phyloP scores from a whole-genome alignment of 2,797 vertebrate genomes.

The Melanotaenia pygmaea region DNA sequence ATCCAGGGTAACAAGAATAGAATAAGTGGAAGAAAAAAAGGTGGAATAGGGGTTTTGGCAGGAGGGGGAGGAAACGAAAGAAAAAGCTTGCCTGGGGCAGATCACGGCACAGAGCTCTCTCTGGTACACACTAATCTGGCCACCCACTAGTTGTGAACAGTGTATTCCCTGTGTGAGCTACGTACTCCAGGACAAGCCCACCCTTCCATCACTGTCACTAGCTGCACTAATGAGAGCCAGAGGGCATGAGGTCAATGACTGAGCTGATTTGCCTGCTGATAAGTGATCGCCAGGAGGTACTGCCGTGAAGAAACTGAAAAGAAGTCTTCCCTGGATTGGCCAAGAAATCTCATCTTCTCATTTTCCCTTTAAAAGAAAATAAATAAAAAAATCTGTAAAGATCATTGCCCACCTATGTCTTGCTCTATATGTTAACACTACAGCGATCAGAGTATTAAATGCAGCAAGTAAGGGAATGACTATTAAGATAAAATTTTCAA shows the following conservation, averaged over 20 bases:
- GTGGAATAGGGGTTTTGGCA: conserved; percentile 34
- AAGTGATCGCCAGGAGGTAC: conserved; percentile 72
- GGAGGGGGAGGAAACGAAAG: conserved; percentile 23
- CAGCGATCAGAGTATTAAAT: conserved; percentile 22
- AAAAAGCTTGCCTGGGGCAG: conserved; percentile 66
- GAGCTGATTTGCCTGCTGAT: conserved; percentile 91
- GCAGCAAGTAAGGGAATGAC: conserved; percentile 22
- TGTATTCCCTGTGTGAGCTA: conserved; percentile 81
- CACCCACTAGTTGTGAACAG: conserved; percentile 84
- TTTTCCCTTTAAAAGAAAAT: not conserved
- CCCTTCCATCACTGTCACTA: conserved; percentile 88
- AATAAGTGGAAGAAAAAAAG: conserved; percentile 59
- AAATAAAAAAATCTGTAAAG: not conserved
- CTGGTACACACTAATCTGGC: conserved; percentile 70
- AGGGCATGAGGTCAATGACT: conserved; percentile 84
- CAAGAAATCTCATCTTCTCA: not conserved
- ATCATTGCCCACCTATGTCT: conserved; percentile 2
- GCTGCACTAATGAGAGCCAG: conserved; percentile 85
- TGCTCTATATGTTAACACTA: not conserved
- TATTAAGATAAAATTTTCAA: conserved; percentile 21
- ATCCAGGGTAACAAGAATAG: conserved; percentile 64
- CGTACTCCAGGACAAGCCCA: conserved; percentile 84
- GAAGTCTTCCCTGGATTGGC: conserved; percentile 25
- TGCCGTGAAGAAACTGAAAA: conserved; percentile 36
- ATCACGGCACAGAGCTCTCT: conserved; percentile 60